Base-by-base conservation (phyloP, 2,113 vertebrate genomes). In the Platycercus adscitus region DNA sequence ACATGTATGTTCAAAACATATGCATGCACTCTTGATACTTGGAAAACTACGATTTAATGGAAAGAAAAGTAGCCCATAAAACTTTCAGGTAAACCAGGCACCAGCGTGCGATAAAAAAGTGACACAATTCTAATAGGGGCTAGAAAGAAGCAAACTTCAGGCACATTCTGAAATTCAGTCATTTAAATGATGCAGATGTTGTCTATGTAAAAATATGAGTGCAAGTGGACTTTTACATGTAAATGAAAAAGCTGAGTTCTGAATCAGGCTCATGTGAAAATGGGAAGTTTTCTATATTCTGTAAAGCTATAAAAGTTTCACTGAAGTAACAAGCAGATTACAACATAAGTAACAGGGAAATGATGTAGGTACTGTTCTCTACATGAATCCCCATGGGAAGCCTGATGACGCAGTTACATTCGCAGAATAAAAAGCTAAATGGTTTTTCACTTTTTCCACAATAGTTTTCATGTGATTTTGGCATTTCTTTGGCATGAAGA, bases 321-420 rank as follows among this genome's bases (percentile, higher is more conserved):
- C 29, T 60, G 3, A 46, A 49, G 47, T 47, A 75, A 53, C 61
- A 53, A 56, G 8, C 50, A 79, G n/a, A 72, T 81, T 86, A 81
- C 80, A 93, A 55, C 53, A n/a, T 13, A 89, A 81, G 72, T 79
- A 86, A 88, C 41, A 88, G 53, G 83, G 91, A 95, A 97, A 95
- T 0, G 7, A 80, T 29, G 3, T 70, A 26, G 47, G 49, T 63
- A 9, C 44, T 31, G 35, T 41, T 86, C 81, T 92, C 53, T 93
- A 66, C n/a, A n/a, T 37, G 43, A 81, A 61, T 92, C 47, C 75
- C 60, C 47, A 37, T 0, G 39, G 37, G 79, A 94, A 73, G 60
- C 18, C 73, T 89, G 41, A 66, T 86, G 89, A 97, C 64, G 49
- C 94, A 92, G 93, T 87, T 96, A 81, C 53, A 88, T 81, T 86